These are phyloP conservation scores for Pterostichus niger DNA, from an alignment of 2,888 invertebrate genomes.

Conservation along the genomic window DNA sequence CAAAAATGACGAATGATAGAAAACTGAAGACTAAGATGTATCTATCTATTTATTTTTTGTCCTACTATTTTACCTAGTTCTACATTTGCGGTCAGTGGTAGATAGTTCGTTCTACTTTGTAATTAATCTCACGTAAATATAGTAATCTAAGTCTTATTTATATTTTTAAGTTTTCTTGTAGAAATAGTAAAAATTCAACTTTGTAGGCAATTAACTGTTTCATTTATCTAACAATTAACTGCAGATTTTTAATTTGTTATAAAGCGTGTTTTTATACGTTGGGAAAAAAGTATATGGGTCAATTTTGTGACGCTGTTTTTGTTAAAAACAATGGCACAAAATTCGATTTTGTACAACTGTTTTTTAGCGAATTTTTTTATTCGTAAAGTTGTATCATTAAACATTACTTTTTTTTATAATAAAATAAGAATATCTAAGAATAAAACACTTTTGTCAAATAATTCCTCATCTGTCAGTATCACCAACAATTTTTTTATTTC, in stretches of 20 bases:
- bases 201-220: conserved; percentile 30
- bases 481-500: too few species aligned
- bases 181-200: not conserved
- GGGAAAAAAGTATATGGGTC: too few species aligned
- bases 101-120: conserved; percentile 4
- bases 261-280: too few species aligned
- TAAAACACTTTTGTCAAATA: too few species aligned
- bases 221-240: conserved; percentile 25
- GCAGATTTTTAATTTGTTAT: not conserved
- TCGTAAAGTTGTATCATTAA: too few species aligned
- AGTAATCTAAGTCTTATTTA: conserved; percentile 32
- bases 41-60: conserved; percentile 41
- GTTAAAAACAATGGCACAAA: too few species aligned
- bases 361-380: too few species aligned
- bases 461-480: too few species aligned
- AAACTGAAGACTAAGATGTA: not conserved
- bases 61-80: not conserved
- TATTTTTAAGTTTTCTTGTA: conserved; percentile 23
- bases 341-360: too few species aligned
- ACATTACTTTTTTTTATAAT: too few species aligned
- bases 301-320: too few species aligned
- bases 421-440: too few species aligned
- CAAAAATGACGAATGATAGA: conserved; percentile 9
- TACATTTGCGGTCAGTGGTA: conserved; percentile 19
- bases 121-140: conserved; percentile 37